Percentiles rank a stretch among this genome's conserved stretches.
phyloP scores from a whole-genome alignment of 1,140 invertebrate genomes.

The honey bee (Apis mellifera) region DNA sequence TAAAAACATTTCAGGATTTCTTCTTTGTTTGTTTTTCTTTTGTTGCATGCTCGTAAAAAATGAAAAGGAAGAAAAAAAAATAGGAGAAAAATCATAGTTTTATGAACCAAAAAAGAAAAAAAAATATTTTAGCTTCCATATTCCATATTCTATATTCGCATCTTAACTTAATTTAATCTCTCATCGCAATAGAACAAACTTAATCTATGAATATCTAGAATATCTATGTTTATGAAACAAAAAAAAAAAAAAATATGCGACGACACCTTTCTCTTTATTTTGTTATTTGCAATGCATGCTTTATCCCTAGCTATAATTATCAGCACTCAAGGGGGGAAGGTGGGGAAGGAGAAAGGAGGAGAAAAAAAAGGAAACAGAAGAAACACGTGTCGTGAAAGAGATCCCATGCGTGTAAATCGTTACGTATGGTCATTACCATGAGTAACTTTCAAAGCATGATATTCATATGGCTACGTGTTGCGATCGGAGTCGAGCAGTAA shows the following conservation, averaged over 20 bases:
- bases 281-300: slow-evolving; percentile 24
- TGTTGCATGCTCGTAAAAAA: neutral
- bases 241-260: neutral
- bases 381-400: slow-evolving; percentile 48
- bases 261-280: slow-evolving; percentile 25
- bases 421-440: slow-evolving; percentile 53
- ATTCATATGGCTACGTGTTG: slow-evolving; percentile 13
- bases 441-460: slow-evolving; percentile 53
- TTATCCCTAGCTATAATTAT: slow-evolving; percentile 56
- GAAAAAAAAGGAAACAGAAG: slow-evolving; percentile 20
- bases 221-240: neutral
- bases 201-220: neutral
- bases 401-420: slow-evolving; percentile 46
- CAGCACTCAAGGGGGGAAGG: slow-evolving; percentile 15
- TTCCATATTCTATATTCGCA: neutral
- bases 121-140: neutral
- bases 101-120: no score
- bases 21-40: no score
- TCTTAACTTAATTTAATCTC: slow-evolving; percentile 23
- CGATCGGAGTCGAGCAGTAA: neutral
- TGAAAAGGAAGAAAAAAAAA: neutral
- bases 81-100: neutral
- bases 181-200: slow-evolving; percentile 4
- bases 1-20: neutral
- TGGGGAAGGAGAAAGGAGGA: neutral